These are phyloP conservation scores for Enteromius treurensis DNA, from an alignment of 2,797 vertebrate genomes.

Conservation along the genomic window DNA sequence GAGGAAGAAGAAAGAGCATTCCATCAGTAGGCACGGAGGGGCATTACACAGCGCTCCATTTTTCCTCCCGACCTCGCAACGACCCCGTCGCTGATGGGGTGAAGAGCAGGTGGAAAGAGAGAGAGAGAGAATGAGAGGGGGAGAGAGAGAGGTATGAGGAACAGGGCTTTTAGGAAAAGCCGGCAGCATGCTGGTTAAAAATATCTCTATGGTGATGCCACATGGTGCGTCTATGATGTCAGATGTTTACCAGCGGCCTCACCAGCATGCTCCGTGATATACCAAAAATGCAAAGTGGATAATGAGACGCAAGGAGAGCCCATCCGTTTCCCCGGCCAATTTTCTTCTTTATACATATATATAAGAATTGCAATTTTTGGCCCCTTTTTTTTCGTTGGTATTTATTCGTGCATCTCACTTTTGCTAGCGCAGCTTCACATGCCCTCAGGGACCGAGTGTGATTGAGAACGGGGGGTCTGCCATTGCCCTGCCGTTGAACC, in stretches of 20 bases:
- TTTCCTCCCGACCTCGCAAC: slow-evolving; percentile 83
- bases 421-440: slow-evolving; percentile 31
- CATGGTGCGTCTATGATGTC: slow-evolving; percentile 79
- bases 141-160: slow-evolving; percentile 37
- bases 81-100: slow-evolving; percentile 81
- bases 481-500: slow-evolving; percentile 80
- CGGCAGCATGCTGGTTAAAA: slow-evolving; percentile 57
- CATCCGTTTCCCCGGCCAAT: neutral
- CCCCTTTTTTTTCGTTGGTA: neutral
- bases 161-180: slow-evolving; percentile 52
- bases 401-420: slow-evolving; percentile 26
- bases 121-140: neutral
- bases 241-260: slow-evolving; percentile 59
- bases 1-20: slow-evolving; percentile 55
- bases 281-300: neutral
- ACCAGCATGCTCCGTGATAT: slow-evolving; percentile 9
- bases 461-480: slow-evolving; percentile 73
- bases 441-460: slow-evolving; percentile 66
- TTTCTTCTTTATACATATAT: neutral
- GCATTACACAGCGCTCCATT: slow-evolving; percentile 74
- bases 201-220: slow-evolving; percentile 79
- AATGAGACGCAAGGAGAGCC: slow-evolving; percentile 12
- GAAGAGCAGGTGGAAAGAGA: slow-evolving; percentile 77
- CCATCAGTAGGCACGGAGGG: slow-evolving; percentile 56
- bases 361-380: neutral